Conservation (phyloP, 2,797 vertebrate species). For the Buphagus erythrorhynchus region DNA sequence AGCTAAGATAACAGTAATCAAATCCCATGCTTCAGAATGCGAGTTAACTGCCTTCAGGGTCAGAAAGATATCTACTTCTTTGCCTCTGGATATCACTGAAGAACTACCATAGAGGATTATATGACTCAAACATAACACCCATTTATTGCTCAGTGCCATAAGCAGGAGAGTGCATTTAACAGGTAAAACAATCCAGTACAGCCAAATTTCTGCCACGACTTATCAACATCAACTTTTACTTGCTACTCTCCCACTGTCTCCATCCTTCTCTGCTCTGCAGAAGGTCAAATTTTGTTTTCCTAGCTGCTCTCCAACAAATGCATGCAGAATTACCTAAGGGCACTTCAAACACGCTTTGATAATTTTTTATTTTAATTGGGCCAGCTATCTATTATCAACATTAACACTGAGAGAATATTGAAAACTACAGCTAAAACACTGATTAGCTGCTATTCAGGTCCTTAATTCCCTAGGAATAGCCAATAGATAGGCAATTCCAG, state of each 20-base stretch:
- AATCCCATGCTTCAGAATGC: not conserved
- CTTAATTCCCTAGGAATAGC: constrained; percentile 57
- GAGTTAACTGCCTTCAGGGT: not conserved
- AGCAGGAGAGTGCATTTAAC: not conserved
- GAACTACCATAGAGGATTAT: not conserved
- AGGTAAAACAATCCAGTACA: not conserved
- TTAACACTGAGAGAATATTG: constrained; percentile 58
- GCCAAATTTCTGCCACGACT: not conserved
- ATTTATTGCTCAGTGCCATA: not conserved
- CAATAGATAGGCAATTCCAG: constrained; percentile 35
- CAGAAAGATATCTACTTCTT: not conserved
- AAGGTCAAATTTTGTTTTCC: constrained; percentile 68
- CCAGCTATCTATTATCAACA: constrained; percentile 69
- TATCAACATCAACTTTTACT: constrained; percentile 1
- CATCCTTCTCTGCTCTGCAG: not conserved
- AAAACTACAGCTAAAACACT: constrained; percentile 56
- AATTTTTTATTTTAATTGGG: constrained; percentile 70
- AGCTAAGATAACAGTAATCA: constrained; percentile 46
- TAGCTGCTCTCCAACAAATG: not conserved
- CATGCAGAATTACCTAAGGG: constrained; percentile 62
- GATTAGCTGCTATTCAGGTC: constrained; percentile 45
- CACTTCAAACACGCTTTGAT: constrained; percentile 67
- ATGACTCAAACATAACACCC: not conserved
- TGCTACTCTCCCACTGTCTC: not conserved
- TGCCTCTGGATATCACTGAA: not conserved